These are phyloP conservation scores for Cosmopolites sordidus DNA, from an alignment of 2,888 invertebrate species.

Conservation along the genomic window DNA sequence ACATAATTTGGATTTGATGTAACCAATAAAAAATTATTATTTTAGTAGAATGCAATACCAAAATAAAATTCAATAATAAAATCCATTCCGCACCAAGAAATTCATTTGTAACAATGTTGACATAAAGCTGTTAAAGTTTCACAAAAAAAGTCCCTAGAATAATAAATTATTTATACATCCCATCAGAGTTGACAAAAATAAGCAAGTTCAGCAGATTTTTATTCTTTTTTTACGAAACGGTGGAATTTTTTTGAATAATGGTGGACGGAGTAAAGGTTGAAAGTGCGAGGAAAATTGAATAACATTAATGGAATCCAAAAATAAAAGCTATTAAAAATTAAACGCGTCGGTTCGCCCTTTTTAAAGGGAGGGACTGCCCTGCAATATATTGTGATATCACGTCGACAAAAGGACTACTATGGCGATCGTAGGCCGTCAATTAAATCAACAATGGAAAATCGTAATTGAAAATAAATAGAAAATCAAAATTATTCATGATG, in stretches of 20 bases:
- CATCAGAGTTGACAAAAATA: not conserved
- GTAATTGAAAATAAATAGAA: too few relatives aligned
- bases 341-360: conserved; percentile 23
- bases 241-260: conserved; percentile 10
- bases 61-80: too few relatives aligned
- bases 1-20: too few relatives aligned
- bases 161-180: not conserved
- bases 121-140: too few relatives aligned
- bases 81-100: too few relatives aligned
- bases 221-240: too few relatives aligned
- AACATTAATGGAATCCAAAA: conserved; percentile 24
- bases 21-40: too few relatives aligned
- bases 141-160: too few relatives aligned
- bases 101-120: too few relatives aligned
- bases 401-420: conserved; percentile 5
- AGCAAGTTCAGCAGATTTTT: not conserved
- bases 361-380: conserved; percentile 8
- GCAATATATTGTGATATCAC: conserved; percentile 14
- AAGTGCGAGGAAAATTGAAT: conserved; percentile 1
- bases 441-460: too few relatives aligned
- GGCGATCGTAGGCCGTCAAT: not conserved
- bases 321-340: conserved; percentile 26
- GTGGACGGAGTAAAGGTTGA: conserved; percentile 9
- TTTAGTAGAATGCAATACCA: too few relatives aligned
- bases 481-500: too few relatives aligned